Evolutionary conservation across 1,140 invertebrate genomes (phyloP).

Genomic region (Pomacea maculata): DNA sequence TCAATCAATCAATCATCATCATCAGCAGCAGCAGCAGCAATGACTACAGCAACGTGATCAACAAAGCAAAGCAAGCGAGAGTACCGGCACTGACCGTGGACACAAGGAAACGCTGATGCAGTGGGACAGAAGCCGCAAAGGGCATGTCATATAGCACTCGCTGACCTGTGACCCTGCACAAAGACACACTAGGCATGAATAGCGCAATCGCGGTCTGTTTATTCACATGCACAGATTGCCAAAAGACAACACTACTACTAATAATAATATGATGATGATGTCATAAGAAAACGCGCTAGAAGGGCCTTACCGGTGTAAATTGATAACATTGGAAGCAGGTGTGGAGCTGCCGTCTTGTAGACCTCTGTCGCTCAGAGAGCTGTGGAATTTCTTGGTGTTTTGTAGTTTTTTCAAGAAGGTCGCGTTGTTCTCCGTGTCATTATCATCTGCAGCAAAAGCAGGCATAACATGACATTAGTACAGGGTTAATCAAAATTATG

Average conservation of each 20-base stretch:
- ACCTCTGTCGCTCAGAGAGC: background rate
- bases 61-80: background rate
- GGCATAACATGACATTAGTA: background rate
- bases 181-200: background rate
- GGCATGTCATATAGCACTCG: conserved; percentile 49
- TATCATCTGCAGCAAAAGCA: conserved; percentile 28
- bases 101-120: conserved; percentile 43
- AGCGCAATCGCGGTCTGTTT: background rate
- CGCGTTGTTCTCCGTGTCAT: conserved; percentile 28
- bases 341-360: conserved; percentile 7
- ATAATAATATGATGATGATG: background rate
- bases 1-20: too few relatives aligned
- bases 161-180: conserved; percentile 37
- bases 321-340: background rate
- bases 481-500: too few relatives aligned
- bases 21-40: background rate
- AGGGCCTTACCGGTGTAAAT: conserved; percentile 22
- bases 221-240: background rate
- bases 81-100: conserved; percentile 26
- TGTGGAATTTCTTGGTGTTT: background rate
- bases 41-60: background rate
- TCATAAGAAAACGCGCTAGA: background rate
- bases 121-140: conserved; percentile 34
- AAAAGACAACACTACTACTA: background rate
- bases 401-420: conserved; percentile 38